A percentile compares a stretch with the other conserved stretches of the same genome.
Evolutionary conservation across 2,888 invertebrate species (phyloP).

Genomic region (Gastrophysa polygoni): DNA sequence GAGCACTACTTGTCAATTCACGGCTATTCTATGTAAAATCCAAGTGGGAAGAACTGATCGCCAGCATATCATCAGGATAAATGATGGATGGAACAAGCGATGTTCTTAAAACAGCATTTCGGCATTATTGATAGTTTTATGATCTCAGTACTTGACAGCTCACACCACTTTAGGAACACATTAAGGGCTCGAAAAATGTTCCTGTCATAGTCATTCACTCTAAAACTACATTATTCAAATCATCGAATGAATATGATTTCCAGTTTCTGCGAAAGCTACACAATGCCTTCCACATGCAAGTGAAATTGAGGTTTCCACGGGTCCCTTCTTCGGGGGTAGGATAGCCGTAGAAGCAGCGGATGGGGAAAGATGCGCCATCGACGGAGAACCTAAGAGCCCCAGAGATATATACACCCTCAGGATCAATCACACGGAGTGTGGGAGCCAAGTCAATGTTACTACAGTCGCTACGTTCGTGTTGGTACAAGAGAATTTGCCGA

Average conservation of each 20-base stretch:
- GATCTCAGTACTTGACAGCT: no score
- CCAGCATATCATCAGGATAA: no score
- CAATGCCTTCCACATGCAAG: constrained; percentile 81
- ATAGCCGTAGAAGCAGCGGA: constrained; percentile 77
- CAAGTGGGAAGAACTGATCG: no score
- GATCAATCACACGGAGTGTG: constrained; percentile 76
- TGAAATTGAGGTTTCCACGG: constrained; percentile 82
- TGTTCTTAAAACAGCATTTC: no score
- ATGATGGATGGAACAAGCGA: no score
- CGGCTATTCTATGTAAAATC: no score
- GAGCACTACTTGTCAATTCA: no score
- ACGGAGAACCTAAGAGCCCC: constrained; percentile 75
- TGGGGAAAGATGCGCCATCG: constrained; percentile 73
- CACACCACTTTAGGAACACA: no score
- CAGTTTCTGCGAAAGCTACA: constrained; percentile 82
- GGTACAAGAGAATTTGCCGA: constrained; percentile 82
- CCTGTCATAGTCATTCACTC: neutral
- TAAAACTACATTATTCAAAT: neutral
- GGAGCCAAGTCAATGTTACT: constrained; percentile 69
- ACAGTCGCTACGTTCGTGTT: constrained; percentile 83
- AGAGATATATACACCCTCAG: constrained; percentile 76
- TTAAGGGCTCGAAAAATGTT: neutral
- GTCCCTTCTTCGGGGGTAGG: constrained; percentile 79
- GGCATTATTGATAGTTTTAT: no score
- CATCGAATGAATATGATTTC: constrained; percentile 12